Evolutionary conservation across 1,140 invertebrate species (phyloP), one percentile per base, ranked within the genome.

Genomic region (Zaprionus inermis): DNA sequence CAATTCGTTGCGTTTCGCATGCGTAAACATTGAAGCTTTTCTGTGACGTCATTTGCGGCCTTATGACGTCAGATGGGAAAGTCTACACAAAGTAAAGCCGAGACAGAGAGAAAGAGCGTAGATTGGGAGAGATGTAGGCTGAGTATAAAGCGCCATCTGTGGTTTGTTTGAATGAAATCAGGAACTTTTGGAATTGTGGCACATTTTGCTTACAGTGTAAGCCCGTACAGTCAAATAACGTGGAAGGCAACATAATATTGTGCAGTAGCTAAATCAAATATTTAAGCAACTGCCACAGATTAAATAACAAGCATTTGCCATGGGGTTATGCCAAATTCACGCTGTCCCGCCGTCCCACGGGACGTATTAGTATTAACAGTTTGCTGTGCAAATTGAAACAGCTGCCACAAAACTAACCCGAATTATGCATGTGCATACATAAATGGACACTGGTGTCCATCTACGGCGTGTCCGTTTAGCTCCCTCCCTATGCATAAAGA

Each of bases 21-120:
- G 55, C 79, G 81, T 88, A 88, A 88, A 89, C 80, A 88, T 64
- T 75, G 60, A 52, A 88, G 84, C 84, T 88, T 88, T 88, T 88
- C 60, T 84, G 78, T 88, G 84, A 88, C 84, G 84, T 88, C 84
- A 88, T 76, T 1, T 51, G 49, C 38, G 78, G 20, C 77, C 68
- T 76, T 56, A 80, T 88, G 84, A 88, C 84, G 84, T 78, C 84
- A 88, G 59, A 52, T 67, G 52, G 1, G 5, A 11, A 11, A 2
- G 18, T 89, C 84, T 88, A 73, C 83, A 86, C 30, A 56, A 11
- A 12, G 32, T n/a, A n/a, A n/a, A n/a, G n/a, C n/a, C 32, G 7
- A 22, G 14, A 20, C 2, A 28, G 28, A 34, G 3, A 28, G 11
- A 52, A 16, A 41, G 16, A 22, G 20, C 32, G 3, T n/a, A 16